Base-by-base conservation (phyloP, 2,797 vertebrate species). In the Champsocephalus esox region DNA sequence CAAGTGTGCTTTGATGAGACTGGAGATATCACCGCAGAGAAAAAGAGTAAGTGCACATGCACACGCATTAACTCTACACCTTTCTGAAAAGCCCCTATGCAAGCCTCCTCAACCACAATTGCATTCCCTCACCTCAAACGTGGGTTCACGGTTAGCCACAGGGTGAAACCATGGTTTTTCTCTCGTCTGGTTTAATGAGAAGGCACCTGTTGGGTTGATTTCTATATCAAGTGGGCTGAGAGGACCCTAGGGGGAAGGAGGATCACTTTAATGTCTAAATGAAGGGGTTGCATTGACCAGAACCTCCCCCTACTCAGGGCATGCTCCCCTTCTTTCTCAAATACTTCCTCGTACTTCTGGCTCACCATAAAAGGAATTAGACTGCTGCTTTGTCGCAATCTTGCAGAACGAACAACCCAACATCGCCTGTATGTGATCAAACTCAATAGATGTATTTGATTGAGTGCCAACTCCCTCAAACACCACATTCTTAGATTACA, bases 1-100 rank as follows among this genome's bases (percentile, higher is more conserved):
- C 93, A 99, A 99, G 92, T 99, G 97, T 84, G 98, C 98, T 41
- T 92, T 98, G 84, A 98, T 99, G 98, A 98, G 97, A 92, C 92
- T 99, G 84, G 98, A 99, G 91, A 97, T 99, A 83, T 96, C 97
- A 46, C 97, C 97, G 55, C 97, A 97, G 88, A 96, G 98, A 93
- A 99, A 99, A 87, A 94, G 96, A 95, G 98, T 99, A 95, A 96
- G 97, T 71, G 43, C 69, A 72, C 70, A 78, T 52, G 54, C 78
- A 80, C 68, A 65, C 63, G 66, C 73, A 62, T 70, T 63, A 69
- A 67, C 62, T 57, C 48, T 34, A 51, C 58, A 68, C 62, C 43
- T 67, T 70, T 67, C 48, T 59, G 43, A 90, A 82, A 89, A 78
- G 9, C 45, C 44, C 51, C 73, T 70, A 63, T 55, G 63, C 78